Evolutionary conservation across 53 echinoderm and acorn worm species (phyloP).

Genomic region (Echinarachnius parma): DNA sequence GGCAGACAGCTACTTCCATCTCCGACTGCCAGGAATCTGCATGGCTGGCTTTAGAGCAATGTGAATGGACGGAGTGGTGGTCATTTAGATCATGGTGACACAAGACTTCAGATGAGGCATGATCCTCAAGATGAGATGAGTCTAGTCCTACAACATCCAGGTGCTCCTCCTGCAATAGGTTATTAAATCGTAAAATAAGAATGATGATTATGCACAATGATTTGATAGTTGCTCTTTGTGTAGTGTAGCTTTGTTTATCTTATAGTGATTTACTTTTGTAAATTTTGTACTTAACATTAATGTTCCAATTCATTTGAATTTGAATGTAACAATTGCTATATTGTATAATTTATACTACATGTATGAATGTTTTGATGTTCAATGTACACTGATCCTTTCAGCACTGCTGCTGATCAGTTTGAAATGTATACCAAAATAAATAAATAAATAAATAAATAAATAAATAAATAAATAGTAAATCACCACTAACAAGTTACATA

Average conservation of each 20-base stretch:
- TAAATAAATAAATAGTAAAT: no score
- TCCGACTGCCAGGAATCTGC: constrained; percentile 55
- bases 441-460: no score
- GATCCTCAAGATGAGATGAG: constrained; percentile 34
- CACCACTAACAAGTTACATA: no score
- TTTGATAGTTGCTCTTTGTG: no score
- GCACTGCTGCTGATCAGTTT: no score
- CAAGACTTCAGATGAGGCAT: constrained; percentile 29
- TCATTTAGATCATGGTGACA: constrained; percentile 41
- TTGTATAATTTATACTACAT: background rate
- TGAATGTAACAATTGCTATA: no score
- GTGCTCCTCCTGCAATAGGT: constrained; percentile 32
- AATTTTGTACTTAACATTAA: no score
- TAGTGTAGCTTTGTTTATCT: no score
- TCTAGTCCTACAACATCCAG: constrained; percentile 36
- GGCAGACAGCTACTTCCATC: constrained; percentile 38
- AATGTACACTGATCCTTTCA: no score
- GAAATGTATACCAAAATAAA: no score
- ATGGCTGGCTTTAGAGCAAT: constrained; percentile 49
- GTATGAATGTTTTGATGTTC: background rate
- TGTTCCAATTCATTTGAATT: no score
- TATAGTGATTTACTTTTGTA: no score
- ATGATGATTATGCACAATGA: background rate
- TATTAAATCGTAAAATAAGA: background rate
- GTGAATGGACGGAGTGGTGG: constrained; percentile 31